These are phyloP conservation scores for Phocoena sinus DNA, from an alignment of 2,113 vertebrate genomes.

Conservation along the genomic window DNA sequence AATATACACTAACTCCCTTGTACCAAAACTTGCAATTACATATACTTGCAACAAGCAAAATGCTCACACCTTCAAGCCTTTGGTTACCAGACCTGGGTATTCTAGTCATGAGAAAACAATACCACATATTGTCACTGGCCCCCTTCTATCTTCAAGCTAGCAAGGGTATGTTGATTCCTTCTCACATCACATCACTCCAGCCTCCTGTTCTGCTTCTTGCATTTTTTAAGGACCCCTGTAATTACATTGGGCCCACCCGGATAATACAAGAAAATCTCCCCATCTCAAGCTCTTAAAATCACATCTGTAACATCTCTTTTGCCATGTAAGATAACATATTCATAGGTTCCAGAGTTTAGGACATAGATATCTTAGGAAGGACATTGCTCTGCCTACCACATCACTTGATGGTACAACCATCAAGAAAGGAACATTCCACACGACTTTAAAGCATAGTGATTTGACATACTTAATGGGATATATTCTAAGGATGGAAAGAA, in stretches of 20 bases:
- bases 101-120: neutral
- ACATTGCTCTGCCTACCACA: neutral
- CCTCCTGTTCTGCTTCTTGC: neutral
- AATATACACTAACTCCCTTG: neutral
- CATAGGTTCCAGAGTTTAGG: neutral
- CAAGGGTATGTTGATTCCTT: neutral
- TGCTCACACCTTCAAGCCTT: neutral
- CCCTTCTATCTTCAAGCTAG: neutral
- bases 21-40: neutral
- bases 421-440: neutral
- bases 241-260: neutral
- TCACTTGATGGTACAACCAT: neutral
- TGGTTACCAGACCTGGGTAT: neutral
- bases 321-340: neutral
- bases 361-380: neutral
- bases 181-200: neutral
- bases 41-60: neutral
- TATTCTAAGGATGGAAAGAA: conserved; percentile 1
- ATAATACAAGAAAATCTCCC: neutral
- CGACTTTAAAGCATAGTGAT: neutral
- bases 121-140: neutral
- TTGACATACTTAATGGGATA: neutral
- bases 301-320: neutral
- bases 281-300: neutral
- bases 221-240: neutral